A percentile compares a stretch with the other conserved stretches of the same genome.
Conservation (phyloP, 35 echinoderm and acorn worm genomes). For the Strongylocentrotus purpuratus region DNA sequence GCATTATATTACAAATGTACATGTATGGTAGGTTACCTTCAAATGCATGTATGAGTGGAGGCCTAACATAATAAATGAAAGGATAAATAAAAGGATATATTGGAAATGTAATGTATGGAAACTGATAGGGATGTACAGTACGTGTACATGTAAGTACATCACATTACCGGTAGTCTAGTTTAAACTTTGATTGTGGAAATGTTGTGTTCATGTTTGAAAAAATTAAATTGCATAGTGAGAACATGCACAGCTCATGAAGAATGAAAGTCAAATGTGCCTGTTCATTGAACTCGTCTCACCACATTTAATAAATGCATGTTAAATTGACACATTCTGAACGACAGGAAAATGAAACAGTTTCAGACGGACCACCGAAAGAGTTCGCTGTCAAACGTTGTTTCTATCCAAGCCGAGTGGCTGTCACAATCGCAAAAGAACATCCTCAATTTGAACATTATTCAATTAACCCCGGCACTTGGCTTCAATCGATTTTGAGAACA, state of each 20-base stretch:
- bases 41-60: too few species aligned
- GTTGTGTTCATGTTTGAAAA: too few species aligned
- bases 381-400: background rate
- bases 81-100: too few species aligned
- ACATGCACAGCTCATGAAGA: background rate
- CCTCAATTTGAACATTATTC: conserved; percentile 13
- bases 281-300: background rate
- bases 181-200: too few species aligned
- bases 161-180: too few species aligned
- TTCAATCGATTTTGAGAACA: background rate
- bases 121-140: background rate
- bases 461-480: background rate
- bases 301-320: background rate
- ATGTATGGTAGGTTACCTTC: too few species aligned
- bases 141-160: too few species aligned
- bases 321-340: background rate
- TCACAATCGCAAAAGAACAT: background rate
- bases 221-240: background rate
- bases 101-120: background rate
- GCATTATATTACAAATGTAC: too few species aligned
- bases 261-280: background rate
- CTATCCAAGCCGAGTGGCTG: background rate
- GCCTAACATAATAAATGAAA: background rate
- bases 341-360: background rate
- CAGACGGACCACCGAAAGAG: background rate